Conservation (phyloP, 2,888 invertebrate genomes). For the Tholera decimalis region DNA sequence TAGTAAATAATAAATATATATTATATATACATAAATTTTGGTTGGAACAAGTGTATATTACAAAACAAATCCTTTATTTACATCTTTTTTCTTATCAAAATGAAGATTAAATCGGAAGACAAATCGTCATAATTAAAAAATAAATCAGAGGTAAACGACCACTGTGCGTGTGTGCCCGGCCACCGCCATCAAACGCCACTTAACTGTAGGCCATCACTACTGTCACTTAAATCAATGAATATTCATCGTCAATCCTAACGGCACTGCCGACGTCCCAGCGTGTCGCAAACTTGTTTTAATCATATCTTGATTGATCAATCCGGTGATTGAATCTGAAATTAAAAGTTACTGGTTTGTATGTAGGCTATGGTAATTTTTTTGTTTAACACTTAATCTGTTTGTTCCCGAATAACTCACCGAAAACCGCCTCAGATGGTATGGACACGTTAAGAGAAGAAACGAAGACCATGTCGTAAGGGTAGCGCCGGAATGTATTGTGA, state of each 20-base stretch:
- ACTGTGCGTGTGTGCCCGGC: not conserved
- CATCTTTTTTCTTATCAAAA: slow-evolving; percentile 1
- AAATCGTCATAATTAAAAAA: slow-evolving; percentile 20
- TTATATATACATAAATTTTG: no score
- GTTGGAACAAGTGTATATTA: no score
- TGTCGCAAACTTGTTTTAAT: slow-evolving; percentile 48
- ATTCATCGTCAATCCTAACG: slow-evolving; percentile 52
- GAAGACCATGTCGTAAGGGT: no score
- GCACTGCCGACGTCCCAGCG: slow-evolving; percentile 43
- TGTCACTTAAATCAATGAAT: slow-evolving; percentile 58
- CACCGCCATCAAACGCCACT: slow-evolving; percentile 9
- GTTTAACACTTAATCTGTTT: slow-evolving; percentile 4
- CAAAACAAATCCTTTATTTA: no score
- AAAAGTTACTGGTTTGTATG: slow-evolving; percentile 24
- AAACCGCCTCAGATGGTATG: no score
- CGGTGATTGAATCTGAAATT: slow-evolving; percentile 47
- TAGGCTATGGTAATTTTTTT: slow-evolving; percentile 9
- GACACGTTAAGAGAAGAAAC: no score
- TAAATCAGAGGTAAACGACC: slow-evolving; percentile 43
- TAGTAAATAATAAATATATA: no score
- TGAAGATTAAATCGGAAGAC: not conserved
- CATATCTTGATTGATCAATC: slow-evolving; percentile 59
- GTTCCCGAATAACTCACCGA: no score
- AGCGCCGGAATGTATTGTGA: no score
- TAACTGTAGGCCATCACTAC: slow-evolving; percentile 37